Conservation (phyloP, 2,888 invertebrate species). For the Thecocarcelia acutangulata region DNA sequence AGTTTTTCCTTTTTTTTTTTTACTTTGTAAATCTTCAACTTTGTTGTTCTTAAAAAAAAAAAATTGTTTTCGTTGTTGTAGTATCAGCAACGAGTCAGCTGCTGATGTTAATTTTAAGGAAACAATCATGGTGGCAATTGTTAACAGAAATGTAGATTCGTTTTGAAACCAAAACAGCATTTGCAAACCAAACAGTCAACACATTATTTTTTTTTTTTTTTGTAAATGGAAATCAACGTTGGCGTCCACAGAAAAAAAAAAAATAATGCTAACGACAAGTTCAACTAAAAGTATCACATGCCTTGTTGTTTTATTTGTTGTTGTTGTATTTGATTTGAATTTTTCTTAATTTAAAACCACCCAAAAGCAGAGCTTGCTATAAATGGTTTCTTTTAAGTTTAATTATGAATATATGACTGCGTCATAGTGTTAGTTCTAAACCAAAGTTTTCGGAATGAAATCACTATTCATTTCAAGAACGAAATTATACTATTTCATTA, state of each 20-base stretch:
- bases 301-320: conserved; percentile 9
- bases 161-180: conserved; percentile 49
- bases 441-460: no score
- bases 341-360: conserved; percentile 19
- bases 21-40: conserved; percentile 47
- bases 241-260: conserved; percentile 72
- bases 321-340: conserved; percentile 45
- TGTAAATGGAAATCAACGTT: conserved; percentile 74
- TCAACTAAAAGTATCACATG: conserved; percentile 67
- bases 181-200: conserved; percentile 27
- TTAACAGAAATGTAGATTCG: conserved; percentile 66
- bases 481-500: no score
- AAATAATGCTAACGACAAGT: conserved; percentile 70
- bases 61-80: conserved; percentile 45
- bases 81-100: not conserved
- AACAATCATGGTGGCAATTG: conserved; percentile 73
- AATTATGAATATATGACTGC: not conserved
- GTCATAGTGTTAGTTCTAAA: no score
- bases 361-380: conserved; percentile 23
- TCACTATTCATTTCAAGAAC: no score
- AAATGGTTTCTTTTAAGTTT: not conserved
- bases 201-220: conserved; percentile 53
- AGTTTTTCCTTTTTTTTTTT: conserved; percentile 44
- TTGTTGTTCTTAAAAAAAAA: conserved; percentile 30
- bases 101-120: conserved; percentile 58